A percentile compares a stretch with the other conserved stretches of the same genome.
phyloP scores from a whole-genome alignment of 2,113 vertebrate species.

The Dasyornis broadbenti region DNA sequence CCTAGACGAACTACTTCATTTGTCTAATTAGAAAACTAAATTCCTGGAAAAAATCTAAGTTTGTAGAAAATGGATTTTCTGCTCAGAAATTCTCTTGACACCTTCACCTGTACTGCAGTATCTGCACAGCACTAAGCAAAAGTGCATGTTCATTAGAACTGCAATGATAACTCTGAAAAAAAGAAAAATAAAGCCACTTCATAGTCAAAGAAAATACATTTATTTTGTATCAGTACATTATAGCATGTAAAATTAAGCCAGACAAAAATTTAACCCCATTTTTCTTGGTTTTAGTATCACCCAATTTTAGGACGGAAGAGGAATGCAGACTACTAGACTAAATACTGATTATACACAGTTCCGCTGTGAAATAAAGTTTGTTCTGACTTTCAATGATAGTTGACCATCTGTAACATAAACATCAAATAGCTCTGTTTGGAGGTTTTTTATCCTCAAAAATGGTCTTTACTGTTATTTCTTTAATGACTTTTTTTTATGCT shows the following conservation, averaged over 20 bases:
- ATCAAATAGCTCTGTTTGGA: not conserved
- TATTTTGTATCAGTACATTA: not conserved
- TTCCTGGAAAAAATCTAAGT: not conserved
- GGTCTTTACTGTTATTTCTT: not conserved
- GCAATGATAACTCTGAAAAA: not conserved
- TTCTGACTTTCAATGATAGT: not conserved
- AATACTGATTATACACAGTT: not conserved
- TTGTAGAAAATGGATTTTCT: not conserved
- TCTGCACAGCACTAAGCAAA: not conserved
- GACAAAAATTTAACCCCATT: not conserved
- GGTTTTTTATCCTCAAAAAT: not conserved
- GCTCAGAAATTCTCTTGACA: not conserved
- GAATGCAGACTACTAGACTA: not conserved
- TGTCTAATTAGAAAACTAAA: not conserved
- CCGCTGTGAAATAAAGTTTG: not conserved
- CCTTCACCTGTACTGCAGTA: not conserved
- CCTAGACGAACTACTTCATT: not conserved
- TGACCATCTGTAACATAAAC: not conserved
- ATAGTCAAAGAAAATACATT: not conserved
- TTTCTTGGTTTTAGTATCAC: not conserved
- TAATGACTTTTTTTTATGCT: not conserved
- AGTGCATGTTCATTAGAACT: not conserved
- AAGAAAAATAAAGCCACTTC: not conserved
- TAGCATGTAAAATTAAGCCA: not conserved
- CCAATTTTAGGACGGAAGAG: not conserved